Evolutionary conservation across 2,888 invertebrate species (phyloP).

Genomic region (Drosophila infuscata): DNA sequence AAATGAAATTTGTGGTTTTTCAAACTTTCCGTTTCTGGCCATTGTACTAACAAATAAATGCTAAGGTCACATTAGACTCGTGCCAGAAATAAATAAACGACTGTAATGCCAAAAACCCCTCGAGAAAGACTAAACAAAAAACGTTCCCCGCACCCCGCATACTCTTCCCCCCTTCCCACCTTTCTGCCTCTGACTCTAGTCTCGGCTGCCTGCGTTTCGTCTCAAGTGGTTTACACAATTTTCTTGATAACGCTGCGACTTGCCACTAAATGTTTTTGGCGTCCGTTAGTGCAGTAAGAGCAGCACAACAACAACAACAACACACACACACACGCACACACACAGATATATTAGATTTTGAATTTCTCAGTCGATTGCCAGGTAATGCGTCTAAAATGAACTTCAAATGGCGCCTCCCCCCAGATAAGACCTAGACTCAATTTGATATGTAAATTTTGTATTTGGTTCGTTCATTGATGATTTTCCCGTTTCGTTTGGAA

Average conservation of each 20-base stretch:
- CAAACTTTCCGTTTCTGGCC: slow-evolving; percentile 35
- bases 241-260: slow-evolving; percentile 47
- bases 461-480: slow-evolving; percentile 62
- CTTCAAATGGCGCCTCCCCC: slow-evolving; percentile 63
- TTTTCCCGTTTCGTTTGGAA: slow-evolving; percentile 58
- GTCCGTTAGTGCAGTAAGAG: slow-evolving; percentile 68
- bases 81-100: slow-evolving; percentile 43
- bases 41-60: slow-evolving; percentile 5
- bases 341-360: slow-evolving; percentile 12
- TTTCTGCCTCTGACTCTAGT: neutral
- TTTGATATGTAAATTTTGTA: slow-evolving; percentile 69
- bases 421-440: slow-evolving; percentile 53
- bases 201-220: slow-evolving; percentile 22
- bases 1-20: neutral
- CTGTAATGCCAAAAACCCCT: slow-evolving; percentile 2
- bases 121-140: neutral
- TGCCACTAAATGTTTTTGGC: slow-evolving; percentile 72
- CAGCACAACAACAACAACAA: neutral
- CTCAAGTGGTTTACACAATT: slow-evolving; percentile 56
- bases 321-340: neutral
- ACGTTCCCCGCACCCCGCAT: neutral
- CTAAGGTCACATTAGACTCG: slow-evolving; percentile 39
- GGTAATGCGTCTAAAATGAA: slow-evolving; percentile 72
- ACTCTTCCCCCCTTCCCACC: neutral
- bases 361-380: slow-evolving; percentile 66